These are phyloP conservation scores for Chesias legatella DNA, from an alignment of 2,888 invertebrate species.

Conservation along the genomic window DNA sequence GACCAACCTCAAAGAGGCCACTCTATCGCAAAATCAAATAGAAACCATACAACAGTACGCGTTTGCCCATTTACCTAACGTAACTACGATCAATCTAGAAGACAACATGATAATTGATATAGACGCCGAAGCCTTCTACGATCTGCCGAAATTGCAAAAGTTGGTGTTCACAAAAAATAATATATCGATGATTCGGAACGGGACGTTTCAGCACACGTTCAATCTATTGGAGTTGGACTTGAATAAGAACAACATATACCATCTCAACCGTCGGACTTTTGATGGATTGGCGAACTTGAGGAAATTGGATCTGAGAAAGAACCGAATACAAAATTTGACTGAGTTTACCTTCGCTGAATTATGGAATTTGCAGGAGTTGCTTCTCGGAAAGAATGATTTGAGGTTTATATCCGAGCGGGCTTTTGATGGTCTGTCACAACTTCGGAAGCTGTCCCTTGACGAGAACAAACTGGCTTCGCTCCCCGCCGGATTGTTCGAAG, in stretches of 20 bases:
- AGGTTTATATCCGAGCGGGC: conserved; percentile 88
- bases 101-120: conserved; percentile 89
- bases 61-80: conserved; percentile 85
- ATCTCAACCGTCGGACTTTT: conserved; percentile 88
- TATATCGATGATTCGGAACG: conserved; percentile 90
- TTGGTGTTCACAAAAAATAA: conserved; percentile 92
- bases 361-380: conserved; percentile 85
- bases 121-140: conserved; percentile 85
- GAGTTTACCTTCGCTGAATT: conserved; percentile 90
- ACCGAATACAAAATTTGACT: conserved; percentile 88
- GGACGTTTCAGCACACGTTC: conserved; percentile 87
- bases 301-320: conserved; percentile 86
- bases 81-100: conserved; percentile 85
- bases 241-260: conserved; percentile 87
- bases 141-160: conserved; percentile 85
- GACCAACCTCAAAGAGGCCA: conserved; percentile 83
- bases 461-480: conserved; percentile 88
- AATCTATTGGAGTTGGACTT: conserved; percentile 90
- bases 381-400: conserved; percentile 85
- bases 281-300: conserved; percentile 87
- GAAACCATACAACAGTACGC: conserved; percentile 84
- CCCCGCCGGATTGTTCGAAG: conserved; percentile 85
- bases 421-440: conserved; percentile 86
- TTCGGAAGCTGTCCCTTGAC: conserved; percentile 86
- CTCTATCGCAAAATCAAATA: conserved; percentile 85